A percentile compares a stretch with the other conserved stretches of the same genome.
Evolutionary conservation across 2,113 vertebrate genomes (phyloP).

Genomic region (Platichthys flesus): DNA sequence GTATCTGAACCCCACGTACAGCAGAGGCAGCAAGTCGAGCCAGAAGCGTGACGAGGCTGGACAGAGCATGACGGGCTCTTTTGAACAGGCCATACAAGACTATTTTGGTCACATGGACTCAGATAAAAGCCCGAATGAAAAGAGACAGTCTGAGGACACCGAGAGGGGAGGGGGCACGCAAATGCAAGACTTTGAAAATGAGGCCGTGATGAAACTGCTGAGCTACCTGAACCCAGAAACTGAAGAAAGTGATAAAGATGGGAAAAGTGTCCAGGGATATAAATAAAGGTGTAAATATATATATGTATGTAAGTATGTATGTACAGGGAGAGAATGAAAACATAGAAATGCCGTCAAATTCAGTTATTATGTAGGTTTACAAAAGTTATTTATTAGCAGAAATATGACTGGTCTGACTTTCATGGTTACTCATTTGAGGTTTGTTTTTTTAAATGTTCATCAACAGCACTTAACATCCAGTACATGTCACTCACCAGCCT

Average conservation of each 20-base stretch:
- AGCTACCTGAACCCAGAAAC: conserved; percentile 90
- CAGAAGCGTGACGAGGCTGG: conserved; percentile 79
- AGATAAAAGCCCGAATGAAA: conserved; percentile 72
- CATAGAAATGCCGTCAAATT: conserved; percentile 65
- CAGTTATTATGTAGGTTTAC: conserved; percentile 70
- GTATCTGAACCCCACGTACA: conserved; percentile 80
- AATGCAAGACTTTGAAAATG: conserved; percentile 85
- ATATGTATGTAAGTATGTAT: conserved; percentile 4
- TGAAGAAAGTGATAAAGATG: conserved; percentile 80
- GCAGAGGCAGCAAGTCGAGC: conserved; percentile 72
- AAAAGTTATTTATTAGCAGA: conserved; percentile 63
- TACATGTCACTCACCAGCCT: conserved; percentile 63
- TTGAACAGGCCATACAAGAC: conserved; percentile 85
- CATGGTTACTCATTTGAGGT: conserved; percentile 49
- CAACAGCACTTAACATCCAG: conserved; percentile 46
- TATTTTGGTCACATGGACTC: conserved; percentile 84
- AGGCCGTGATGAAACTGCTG: conserved; percentile 87
- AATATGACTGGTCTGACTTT: conserved; percentile 47
- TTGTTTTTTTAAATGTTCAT: conserved; percentile 42
- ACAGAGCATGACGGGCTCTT: conserved; percentile 71
- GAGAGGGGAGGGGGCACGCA: conserved; percentile 74
- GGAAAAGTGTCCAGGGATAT: conserved; percentile 84
- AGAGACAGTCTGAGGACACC: conserved; percentile 74
- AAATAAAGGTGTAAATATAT: conserved; percentile 28
- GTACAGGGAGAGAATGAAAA: conserved; percentile 52